Percentiles rank a stretch among this genome's conserved stretches.
Conservation (phyloP, 2,888 invertebrate genomes). For the Glyphotaelius pellucidus region DNA sequence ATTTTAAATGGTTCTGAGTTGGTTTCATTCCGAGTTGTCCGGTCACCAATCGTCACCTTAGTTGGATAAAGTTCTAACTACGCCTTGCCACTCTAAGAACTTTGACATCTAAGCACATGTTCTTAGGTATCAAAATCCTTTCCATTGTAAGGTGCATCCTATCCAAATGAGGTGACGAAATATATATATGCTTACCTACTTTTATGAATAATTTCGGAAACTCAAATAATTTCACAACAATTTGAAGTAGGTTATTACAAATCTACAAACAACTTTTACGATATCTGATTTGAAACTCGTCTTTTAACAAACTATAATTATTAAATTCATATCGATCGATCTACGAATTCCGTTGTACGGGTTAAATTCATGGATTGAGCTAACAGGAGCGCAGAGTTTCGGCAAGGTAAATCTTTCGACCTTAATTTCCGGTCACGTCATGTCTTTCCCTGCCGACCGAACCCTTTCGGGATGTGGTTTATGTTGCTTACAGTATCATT, state of each 20-base stretch:
- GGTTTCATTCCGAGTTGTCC: too few relatives aligned
- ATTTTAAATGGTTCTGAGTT: too few relatives aligned
- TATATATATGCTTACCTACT: too few relatives aligned
- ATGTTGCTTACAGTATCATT: conserved; percentile 66
- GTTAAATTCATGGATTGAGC: conserved; percentile 31
- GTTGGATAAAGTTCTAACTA: too few relatives aligned
- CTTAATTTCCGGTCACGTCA: conserved; percentile 64
- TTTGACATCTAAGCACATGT: too few relatives aligned
- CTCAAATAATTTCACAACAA: neutral
- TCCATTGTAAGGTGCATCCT: too few relatives aligned
- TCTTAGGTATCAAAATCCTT: too few relatives aligned
- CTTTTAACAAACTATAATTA: neutral
- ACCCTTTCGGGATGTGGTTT: conserved; percentile 63
- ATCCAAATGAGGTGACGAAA: too few relatives aligned
- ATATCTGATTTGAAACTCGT: neutral
- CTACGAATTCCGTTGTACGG: conserved; percentile 12
- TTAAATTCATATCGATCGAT: neutral
- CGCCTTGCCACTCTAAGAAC: too few relatives aligned
- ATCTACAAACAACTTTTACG: neutral
- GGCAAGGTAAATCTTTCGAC: conserved; percentile 62
- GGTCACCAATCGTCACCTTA: too few relatives aligned
- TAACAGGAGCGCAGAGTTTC: conserved; percentile 46
- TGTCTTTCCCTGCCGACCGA: conserved; percentile 48
- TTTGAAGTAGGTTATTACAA: neutral
- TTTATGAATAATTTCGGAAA: too few relatives aligned